Base-by-base conservation (phyloP, 2,888 invertebrate genomes). In the Mechanitis messenoides region DNA sequence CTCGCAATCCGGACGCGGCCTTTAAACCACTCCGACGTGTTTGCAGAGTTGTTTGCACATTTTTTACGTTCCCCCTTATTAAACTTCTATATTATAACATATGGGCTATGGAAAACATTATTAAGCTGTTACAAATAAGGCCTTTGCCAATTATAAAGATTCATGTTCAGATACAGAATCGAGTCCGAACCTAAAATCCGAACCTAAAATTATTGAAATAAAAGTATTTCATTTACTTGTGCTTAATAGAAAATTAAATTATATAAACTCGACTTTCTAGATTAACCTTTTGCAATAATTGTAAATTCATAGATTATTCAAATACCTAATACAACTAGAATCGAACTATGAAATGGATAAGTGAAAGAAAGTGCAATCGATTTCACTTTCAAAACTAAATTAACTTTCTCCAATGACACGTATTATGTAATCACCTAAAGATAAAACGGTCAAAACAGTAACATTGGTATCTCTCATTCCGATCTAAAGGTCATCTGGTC, bases 351-450 rank as follows among this genome's bases (percentile, higher is more conserved):
- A 87, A 85, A 85, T 82, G 81, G 81, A 81, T 84, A 87, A 87
- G 85, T 85, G 80, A 87, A 90, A 85, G 89, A 90, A 88, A 87
- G 86, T 87, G 83, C 83, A 88, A 89, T 90, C 87, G 89, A 90
- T 90, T 90, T 90, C 88, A 87, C 90, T 89, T 90, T 89, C 88
- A 90, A 88, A 89, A 87, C 88, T 88, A 89, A 89, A 88, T 89
- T 88, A 88, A 89, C 90, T 90, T 90, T 90, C 90, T 85, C 89
- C 83, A 85, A 80, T 87, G 90, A 89, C 89, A 90, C 83, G 87
- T 87, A 79, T 90, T 89, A 87, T 80, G 75, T 85, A 90, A 89
- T 85, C 75, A 79, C 75, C 78, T 83, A 82, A 81, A 89, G 84
- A 84, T 87, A 85, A 85, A 83, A 79, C 78, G 77, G 75, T 79